Evolutionary conservation across 92 coral and sea anemone genomes (phyloP).

Genomic region (Blastomussa wellsi): DNA sequence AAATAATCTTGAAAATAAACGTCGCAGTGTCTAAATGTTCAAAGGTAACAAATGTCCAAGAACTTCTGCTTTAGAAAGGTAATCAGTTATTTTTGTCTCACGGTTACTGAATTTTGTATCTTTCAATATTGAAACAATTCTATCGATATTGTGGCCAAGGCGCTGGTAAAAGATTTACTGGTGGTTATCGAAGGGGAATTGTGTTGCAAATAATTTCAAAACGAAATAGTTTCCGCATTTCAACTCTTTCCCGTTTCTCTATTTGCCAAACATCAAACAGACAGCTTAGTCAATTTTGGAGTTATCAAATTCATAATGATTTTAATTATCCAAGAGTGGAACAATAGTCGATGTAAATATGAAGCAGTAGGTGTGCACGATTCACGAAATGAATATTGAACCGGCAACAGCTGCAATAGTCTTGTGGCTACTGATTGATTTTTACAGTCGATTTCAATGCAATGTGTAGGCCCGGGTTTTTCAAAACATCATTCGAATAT

Average conservation of each 20-base stretch:
- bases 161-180: not conserved
- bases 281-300: not conserved
- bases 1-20: not conserved
- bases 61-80: not conserved
- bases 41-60: not conserved
- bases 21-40: not conserved
- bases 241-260: not conserved
- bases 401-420: not conserved
- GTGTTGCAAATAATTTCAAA: not conserved
- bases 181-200: not conserved
- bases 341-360: not conserved
- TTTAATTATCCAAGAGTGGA: not conserved
- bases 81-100: not conserved
- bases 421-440: not conserved
- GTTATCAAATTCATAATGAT: not conserved
- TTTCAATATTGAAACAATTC: not conserved
- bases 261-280: not conserved
- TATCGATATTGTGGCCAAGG: not conserved
- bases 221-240: not conserved
- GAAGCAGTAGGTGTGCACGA: not conserved
- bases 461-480: too few species aligned
- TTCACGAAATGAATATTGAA: not conserved
- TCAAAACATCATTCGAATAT: too few species aligned
- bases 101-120: not conserved
- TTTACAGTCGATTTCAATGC: too few species aligned